phyloP scores from a whole-genome alignment of 1,140 invertebrate genomes.

The Ptiloglossa arizonensis region DNA sequence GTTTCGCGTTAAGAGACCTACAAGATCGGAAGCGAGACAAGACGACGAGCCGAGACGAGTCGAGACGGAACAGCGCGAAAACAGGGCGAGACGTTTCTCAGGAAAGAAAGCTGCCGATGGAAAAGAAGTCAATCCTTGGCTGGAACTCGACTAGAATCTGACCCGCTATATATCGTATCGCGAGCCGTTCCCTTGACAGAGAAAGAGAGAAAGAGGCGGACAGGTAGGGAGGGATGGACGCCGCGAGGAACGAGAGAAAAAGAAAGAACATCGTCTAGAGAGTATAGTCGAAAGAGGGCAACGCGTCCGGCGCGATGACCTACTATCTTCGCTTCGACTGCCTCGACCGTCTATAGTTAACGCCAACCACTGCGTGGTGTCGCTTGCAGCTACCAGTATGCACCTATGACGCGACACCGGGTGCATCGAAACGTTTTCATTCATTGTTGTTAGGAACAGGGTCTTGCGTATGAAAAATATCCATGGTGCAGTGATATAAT shows the following conservation, averaged over 20 bases:
- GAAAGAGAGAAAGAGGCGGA: background rate
- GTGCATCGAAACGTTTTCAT: constrained; percentile 20
- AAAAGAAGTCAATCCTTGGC: constrained; percentile 70
- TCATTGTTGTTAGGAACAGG: too few species aligned
- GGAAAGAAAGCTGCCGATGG: constrained; percentile 69
- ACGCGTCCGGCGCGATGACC: constrained; percentile 80
- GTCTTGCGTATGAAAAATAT: too few species aligned
- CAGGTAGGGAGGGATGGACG: constrained; percentile 13
- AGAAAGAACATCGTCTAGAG: constrained; percentile 65
- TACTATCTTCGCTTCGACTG: constrained; percentile 79
- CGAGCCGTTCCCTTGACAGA: constrained; percentile 15
- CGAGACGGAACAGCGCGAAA: constrained; percentile 3
- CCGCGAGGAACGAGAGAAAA: constrained; percentile 26
- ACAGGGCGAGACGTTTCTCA: constrained; percentile 66
- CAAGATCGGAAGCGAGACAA: constrained; percentile 7
- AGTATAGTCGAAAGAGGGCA: constrained; percentile 74
- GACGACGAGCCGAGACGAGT: background rate
- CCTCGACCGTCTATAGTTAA: constrained; percentile 54
- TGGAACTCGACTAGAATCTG: constrained; percentile 56
- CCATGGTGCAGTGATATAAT: too few species aligned
- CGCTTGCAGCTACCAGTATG: background rate
- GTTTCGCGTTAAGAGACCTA: constrained; percentile 13
- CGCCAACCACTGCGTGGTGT: constrained; percentile 2
- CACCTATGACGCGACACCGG: background rate
- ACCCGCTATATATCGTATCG: constrained; percentile 41